Percentiles rank a stretch among this genome's conserved stretches.
Conservation (phyloP, 2,888 invertebrate genomes). For the Cynaeus angustus region DNA sequence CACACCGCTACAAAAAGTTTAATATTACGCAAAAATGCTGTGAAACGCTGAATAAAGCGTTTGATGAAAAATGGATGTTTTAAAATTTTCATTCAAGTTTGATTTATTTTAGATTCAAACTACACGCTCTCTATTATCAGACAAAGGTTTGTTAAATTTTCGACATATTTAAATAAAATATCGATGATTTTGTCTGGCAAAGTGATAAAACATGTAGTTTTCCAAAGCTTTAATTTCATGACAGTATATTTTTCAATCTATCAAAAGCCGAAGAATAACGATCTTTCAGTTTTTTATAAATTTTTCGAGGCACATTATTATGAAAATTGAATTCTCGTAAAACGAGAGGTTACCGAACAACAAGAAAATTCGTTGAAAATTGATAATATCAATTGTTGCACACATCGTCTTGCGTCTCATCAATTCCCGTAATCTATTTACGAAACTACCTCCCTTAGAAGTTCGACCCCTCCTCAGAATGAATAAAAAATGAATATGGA, state of each 20-base stretch:
- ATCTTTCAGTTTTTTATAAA: conserved; percentile 26
- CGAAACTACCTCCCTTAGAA: conserved; percentile 44
- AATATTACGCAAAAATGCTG: background rate
- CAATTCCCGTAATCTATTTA: conserved; percentile 53
- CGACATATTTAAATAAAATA: too few relatives aligned
- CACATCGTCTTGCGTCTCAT: conserved; percentile 45
- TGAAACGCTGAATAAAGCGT: background rate
- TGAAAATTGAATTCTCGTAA: conserved; percentile 39
- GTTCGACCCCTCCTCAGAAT: conserved; percentile 29
- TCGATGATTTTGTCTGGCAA: background rate
- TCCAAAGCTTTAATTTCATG: conserved; percentile 23
- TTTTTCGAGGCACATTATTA: conserved; percentile 27
- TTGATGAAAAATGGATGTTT: too few relatives aligned
- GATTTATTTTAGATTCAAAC: too few relatives aligned
- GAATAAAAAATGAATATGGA: conserved; percentile 55
- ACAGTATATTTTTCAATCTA: conserved; percentile 43
- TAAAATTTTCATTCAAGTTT: too few relatives aligned
- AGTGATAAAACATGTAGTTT: conserved; percentile 42
- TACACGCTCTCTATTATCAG: too few relatives aligned
- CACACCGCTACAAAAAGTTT: conserved; percentile 7
- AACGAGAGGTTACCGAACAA: conserved; percentile 37
- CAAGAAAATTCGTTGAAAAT: conserved; percentile 48
- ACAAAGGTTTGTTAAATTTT: too few relatives aligned
- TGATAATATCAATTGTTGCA: conserved; percentile 51
- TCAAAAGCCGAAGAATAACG: conserved; percentile 43